Base-by-base conservation (phyloP, 1,140 invertebrate genomes). In the Archivesica marissinica region DNA sequence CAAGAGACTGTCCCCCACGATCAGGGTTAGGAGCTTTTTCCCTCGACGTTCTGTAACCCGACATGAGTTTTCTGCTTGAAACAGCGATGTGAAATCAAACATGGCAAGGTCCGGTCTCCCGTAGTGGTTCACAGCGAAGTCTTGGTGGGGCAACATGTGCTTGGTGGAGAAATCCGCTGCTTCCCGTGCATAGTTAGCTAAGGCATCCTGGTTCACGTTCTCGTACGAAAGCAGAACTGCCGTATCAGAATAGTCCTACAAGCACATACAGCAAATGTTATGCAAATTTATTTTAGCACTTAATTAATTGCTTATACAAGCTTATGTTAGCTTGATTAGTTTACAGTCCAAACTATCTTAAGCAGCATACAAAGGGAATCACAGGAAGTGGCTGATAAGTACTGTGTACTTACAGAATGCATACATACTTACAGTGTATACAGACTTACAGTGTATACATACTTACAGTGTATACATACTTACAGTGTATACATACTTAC, bases 61-160 rank as follows among this genome's bases (percentile, higher is more conserved):
- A 88, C 88, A 97, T 30, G 98, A 97, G 95, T 99, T 99, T 94
- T 99, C 98, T 0, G 99, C 98, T 4, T 98, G 97, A 94, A 98
- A 99, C 97, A 99, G 98, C 0, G 98, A 99, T 0, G 99, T 99
- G 93, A 99, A 99, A 94, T 99, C 99, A 94, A 99, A 99, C 96
- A 99, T 98, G n/a, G 98, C 98, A 0, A 99, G 97, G 94, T 99
- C 99, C 1, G 98, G 97, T 93, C 99, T 97, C 1, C 98, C 98
- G 93, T 99, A 99, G 94, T 99, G 98, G 95, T 99, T 99, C 0
- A 99, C 97, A 0, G 99, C 98, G 94, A 99, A 99, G 92, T 99
- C 98, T 81, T 98, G 95, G 86, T 97, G 95, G 41, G 97, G 96
- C 94, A 99, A 96, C 92, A 97, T 96, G 92, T 98, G 97, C 92